Evolutionary conservation across 2,888 invertebrate genomes (phyloP), one percentile per base, ranked within the genome.

Genomic region (Gari tellinella): DNA sequence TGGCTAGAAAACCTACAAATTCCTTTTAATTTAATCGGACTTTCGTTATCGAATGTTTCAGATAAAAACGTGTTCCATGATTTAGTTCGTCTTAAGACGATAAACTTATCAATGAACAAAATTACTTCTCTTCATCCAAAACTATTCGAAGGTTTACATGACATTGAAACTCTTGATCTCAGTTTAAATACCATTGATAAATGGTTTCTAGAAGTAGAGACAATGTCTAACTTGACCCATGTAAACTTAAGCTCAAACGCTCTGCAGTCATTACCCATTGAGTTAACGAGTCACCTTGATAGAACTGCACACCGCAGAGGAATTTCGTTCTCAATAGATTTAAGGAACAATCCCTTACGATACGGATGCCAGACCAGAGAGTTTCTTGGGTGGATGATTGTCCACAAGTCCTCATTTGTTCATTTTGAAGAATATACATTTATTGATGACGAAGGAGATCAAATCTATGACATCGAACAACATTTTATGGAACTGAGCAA

Each of bases 21-120:
- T n/a, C n/a, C n/a, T 14, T 40, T 41, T 10, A 75, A 75, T 31
- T 41, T 43, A 17, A 23, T 75, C 4, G 75, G 75, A 14, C 5
- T 38, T 1, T 4, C 38, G 5, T 40, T 70, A 37, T 19, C 40
- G 5, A 31, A 38, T 55, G 70, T 19, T 75, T 75, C 19, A 17
- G 49, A 37, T 19, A 46, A n/a, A 23, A n/a, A n/a, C n/a, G n/a
- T n/a, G n/a, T n/a, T n/a, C n/a, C n/a, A n/a, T n/a, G n/a, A n/a
- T n/a, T n/a, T n/a, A n/a, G n/a, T n/a, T n/a, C n/a, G n/a, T n/a
- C n/a, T n/a, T n/a, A n/a, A n/a, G n/a, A n/a, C n/a, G 70, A 17
- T 72, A 1, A 55, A 60, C 19, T 21, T 72, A n/a, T 61, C 65
- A 5, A 14, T 45, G 1, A 72, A 72, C 21, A 7, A 26, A 17